Evolutionary conservation across 2,113 vertebrate genomes (phyloP), one percentile per base, ranked within the genome.

Genomic region (Coregonus clupeaformis): DNA sequence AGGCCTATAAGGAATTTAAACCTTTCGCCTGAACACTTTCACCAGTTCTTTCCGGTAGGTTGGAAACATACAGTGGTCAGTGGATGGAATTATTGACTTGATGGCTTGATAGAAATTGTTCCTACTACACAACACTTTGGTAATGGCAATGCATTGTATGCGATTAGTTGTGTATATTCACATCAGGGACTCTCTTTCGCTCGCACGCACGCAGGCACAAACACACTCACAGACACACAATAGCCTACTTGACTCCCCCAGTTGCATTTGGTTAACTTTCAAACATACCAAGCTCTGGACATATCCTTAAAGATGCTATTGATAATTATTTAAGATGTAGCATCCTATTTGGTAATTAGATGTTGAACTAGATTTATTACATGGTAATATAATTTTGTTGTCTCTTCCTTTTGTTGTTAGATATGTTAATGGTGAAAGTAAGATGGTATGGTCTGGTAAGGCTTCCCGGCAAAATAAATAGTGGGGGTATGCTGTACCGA

Each of bases 141-240:
- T 32, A 32, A 65, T 65, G 27, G 14, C 66, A 36, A 27, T 57
- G 65, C 29, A 68, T 45, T 59, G 1, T 27, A 68, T 47, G 73
- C 55, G 49, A 75, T 75, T 75, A 75, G 65, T 29, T 29, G 29
- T 29, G 29, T 55, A 30, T 55, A 47, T 60, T 45, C 42, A 65
- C 25, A 20, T 29, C 29, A 30, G 27, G 25, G 63, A 65, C 18
- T 29, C 18, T 29, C 49, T 71, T 49, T 30, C 49, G 29, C 29
- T 29, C 29, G 29, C 29, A 3, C 29, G 29, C 29, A 3, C 29
- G 29, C 29, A 29, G 2, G 29, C 29, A 3, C 29, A 4, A 6
- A 4, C 52, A 16, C 52, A 57, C 52, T 3, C 52, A 55, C 52
- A 55, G 6, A 57, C 52, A 57, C 3, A 3, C 1, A 4, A 3